Percentiles rank a stretch among this genome's conserved stretches.
These are phyloP conservation scores for Phyllotis vaccarum DNA, from an alignment of 2,797 vertebrate genomes.

Conservation along the genomic window DNA sequence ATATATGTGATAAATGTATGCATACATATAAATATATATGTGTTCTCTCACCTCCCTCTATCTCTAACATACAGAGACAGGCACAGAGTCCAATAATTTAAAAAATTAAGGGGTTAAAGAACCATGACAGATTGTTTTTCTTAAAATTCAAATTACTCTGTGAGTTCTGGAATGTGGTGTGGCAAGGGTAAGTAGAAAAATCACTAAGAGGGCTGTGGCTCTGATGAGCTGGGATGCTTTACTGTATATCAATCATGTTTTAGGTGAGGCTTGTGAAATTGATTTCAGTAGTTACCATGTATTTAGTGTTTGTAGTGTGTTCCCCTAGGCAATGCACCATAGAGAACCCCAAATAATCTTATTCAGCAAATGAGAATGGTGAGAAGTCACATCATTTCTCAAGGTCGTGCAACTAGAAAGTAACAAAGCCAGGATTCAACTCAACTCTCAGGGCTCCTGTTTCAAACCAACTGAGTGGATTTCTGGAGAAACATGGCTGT, in stretches of 20 bases:
- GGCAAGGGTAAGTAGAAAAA: neutral
- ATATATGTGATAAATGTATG: neutral
- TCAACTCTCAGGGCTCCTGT: slow-evolving; percentile 16
- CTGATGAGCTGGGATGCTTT: neutral
- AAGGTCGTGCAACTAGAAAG: neutral
- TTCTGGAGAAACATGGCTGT: neutral
- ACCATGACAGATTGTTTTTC: neutral
- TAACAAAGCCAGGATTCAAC: slow-evolving; percentile 45
- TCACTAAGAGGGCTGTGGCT: neutral
- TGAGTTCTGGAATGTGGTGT: neutral
- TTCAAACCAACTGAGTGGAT: slow-evolving; percentile 16
- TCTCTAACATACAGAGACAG: neutral
- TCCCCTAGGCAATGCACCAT: neutral
- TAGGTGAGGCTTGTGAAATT: slow-evolving; percentile 11
- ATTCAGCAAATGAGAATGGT: neutral
- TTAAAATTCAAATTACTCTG: neutral
- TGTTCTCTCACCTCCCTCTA: too few relatives aligned
- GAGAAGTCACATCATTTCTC: neutral
- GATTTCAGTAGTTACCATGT: neutral
- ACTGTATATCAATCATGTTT: neutral
- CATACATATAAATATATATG: neutral
- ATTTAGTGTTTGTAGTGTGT: neutral
- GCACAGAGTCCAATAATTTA: neutral
- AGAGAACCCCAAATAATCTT: neutral
- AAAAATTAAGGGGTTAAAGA: slow-evolving; percentile 10